These are phyloP conservation scores for Melitaea athalia DNA, from an alignment of 2,888 invertebrate species.

Conservation along the genomic window DNA sequence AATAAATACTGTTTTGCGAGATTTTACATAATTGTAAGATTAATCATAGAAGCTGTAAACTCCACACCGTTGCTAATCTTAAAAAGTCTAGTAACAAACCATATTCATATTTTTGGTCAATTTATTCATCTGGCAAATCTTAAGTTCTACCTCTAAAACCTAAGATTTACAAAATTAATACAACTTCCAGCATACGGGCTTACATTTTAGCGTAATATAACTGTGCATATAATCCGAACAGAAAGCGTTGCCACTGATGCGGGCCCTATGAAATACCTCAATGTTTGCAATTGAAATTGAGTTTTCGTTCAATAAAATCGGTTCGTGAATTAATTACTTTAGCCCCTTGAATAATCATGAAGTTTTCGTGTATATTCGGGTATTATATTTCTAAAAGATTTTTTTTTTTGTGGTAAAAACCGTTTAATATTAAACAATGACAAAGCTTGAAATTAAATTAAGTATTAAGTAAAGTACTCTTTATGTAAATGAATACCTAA, in stretches of 20 bases:
- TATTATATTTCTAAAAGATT: neutral
- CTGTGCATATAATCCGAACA: neutral
- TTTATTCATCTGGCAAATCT: too few relatives aligned
- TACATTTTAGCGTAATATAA: too few relatives aligned
- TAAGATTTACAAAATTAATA: too few relatives aligned
- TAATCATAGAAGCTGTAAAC: too few relatives aligned
- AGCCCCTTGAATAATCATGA: slow-evolving; percentile 17
- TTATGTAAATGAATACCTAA: too few relatives aligned
- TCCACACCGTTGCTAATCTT: neutral
- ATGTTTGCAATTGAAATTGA: slow-evolving; percentile 28
- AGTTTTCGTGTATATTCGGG: slow-evolving; percentile 9
- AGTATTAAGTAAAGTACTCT: neutral
- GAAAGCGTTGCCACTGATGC: neutral
- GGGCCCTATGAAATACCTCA: slow-evolving; percentile 14
- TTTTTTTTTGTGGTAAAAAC: neutral
- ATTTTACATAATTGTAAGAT: too few relatives aligned
- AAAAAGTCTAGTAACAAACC: neutral
- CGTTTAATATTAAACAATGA: neutral
- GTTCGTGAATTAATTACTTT: slow-evolving; percentile 25
- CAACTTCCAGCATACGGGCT: too few relatives aligned
- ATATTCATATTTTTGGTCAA: too few relatives aligned
- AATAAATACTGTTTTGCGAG: too few relatives aligned
- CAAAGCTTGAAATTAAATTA: neutral
- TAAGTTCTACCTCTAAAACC: too few relatives aligned
- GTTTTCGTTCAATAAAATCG: slow-evolving; percentile 29